Evolutionary conservation across 1,140 invertebrate genomes (phyloP).

Genomic region (Scaptomyza graminum): DNA sequence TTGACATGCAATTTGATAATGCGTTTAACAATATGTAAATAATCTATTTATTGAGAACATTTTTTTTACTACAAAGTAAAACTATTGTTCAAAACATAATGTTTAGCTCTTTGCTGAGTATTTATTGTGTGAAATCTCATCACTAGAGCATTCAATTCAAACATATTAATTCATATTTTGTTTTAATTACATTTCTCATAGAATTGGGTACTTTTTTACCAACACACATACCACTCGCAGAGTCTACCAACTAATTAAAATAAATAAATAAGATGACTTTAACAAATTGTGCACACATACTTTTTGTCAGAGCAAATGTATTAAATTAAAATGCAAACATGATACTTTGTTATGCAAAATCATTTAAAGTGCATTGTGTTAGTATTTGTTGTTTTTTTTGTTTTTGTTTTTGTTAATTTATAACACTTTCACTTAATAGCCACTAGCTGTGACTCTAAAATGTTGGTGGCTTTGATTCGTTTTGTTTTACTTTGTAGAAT

Average conservation of each 20-base stretch:
- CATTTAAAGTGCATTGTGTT: slow-evolving; percentile 39
- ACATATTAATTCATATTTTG: slow-evolving; percentile 17
- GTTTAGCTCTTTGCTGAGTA: background rate
- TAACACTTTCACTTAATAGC: slow-evolving; percentile 77
- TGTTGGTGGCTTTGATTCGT: slow-evolving; percentile 16
- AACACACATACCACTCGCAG: slow-evolving; percentile 24
- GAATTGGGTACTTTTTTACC: slow-evolving; percentile 53
- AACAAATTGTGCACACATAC: slow-evolving; percentile 52
- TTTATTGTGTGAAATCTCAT: background rate
- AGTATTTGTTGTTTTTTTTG: slow-evolving; percentile 12
- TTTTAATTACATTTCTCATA: slow-evolving; percentile 34
- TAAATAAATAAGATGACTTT: slow-evolving; percentile 53
- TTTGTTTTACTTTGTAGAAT: slow-evolving; percentile 30
- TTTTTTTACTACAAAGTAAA: too few species aligned
- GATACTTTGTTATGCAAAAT: slow-evolving; percentile 41
- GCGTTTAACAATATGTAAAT: too few species aligned
- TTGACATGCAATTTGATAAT: too few species aligned
- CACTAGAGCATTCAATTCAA: background rate
- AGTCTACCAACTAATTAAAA: slow-evolving; percentile 75
- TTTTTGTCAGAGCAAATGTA: slow-evolving; percentile 13
- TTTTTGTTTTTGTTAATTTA: slow-evolving; percentile 70
- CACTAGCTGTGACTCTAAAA: slow-evolving; percentile 66
- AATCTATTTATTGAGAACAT: too few species aligned
- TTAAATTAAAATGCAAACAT: slow-evolving; percentile 14
- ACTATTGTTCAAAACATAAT: too few species aligned